Conservation (phyloP, 2,113 vertebrate genomes). For the Chaetodon trifascialis region DNA sequence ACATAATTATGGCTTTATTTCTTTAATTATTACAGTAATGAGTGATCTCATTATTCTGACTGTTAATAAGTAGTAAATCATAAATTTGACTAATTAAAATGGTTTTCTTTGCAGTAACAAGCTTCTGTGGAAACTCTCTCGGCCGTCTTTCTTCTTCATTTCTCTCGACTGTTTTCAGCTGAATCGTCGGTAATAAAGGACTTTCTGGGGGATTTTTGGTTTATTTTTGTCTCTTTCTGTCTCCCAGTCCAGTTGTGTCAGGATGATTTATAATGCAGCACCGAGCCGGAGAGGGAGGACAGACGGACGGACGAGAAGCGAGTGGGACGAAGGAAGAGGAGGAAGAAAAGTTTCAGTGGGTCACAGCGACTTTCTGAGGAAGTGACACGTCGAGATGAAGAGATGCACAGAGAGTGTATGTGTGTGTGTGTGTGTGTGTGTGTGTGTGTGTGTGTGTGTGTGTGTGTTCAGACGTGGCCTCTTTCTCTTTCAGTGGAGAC, state of each 20-base stretch:
- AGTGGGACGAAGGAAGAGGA: conserved; percentile 1
- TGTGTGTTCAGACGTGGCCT: too few relatives aligned
- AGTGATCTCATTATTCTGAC: not conserved
- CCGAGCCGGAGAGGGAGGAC: not conserved
- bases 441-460: not conserved
- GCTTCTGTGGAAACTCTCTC: too few relatives aligned
- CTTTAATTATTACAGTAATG: not conserved
- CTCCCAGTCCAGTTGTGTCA: conserved; percentile 50
- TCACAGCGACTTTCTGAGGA: conserved; percentile 31
- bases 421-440: conserved; percentile 5
- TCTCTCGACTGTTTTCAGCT: not conserved
- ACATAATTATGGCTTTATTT: too few relatives aligned
- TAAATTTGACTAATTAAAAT: too few relatives aligned
- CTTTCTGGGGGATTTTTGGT: conserved; percentile 15
- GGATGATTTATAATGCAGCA: conserved; percentile 61
- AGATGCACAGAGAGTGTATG: not conserved
- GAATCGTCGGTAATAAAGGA: not conserved
- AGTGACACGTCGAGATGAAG: not conserved
- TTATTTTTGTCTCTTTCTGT: conserved; percentile 11
- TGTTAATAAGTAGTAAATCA: too few relatives aligned
- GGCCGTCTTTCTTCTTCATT: not conserved
- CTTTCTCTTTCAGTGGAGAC: too few relatives aligned
- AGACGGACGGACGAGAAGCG: conserved; percentile 3
- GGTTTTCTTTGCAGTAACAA: too few relatives aligned
- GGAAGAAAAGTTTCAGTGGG: conserved; percentile 12